A percentile compares a stretch with the other conserved stretches of the same genome.
These are phyloP conservation scores for Pterocles burchelli DNA, from an alignment of 2,113 vertebrate genomes.

Conservation along the genomic window DNA sequence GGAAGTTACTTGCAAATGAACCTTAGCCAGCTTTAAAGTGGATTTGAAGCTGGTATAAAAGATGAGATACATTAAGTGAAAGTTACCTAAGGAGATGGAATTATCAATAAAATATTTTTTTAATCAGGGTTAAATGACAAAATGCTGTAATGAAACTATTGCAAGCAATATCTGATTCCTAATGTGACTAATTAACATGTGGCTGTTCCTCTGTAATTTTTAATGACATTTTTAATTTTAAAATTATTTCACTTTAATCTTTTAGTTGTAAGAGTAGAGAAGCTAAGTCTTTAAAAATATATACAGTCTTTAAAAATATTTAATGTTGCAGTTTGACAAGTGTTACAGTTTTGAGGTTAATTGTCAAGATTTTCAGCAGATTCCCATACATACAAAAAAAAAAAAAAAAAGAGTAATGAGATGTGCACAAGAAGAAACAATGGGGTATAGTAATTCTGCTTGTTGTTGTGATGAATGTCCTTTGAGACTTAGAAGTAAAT, in stretches of 20 bases:
- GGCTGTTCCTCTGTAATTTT: not conserved
- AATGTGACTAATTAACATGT: not conserved
- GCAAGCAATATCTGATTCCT: not conserved
- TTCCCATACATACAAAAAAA: not conserved
- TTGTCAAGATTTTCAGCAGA: not conserved
- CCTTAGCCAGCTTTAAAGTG: not conserved
- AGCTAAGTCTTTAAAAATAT: not conserved
- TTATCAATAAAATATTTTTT: not conserved
- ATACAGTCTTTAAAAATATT: not conserved
- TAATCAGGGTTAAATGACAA: not conserved
- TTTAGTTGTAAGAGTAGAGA: not conserved
- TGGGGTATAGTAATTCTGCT: not conserved
- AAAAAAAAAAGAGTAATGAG: not conserved
- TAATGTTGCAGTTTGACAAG: not conserved
- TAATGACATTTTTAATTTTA: not conserved
- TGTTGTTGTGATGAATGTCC: not conserved
- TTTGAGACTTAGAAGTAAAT: not conserved
- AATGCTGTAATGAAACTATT: not conserved
- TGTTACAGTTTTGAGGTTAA: not conserved
- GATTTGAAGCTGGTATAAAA: not conserved
- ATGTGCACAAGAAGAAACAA: not conserved
- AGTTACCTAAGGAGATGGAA: not conserved
- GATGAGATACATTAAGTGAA: not conserved
- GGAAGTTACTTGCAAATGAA: constrained; percentile 26
- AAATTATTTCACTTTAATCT: not conserved